These are phyloP conservation scores for Ictidomys tridecemlineatus DNA, from an alignment of 2,113 vertebrate genomes.

Conservation along the genomic window DNA sequence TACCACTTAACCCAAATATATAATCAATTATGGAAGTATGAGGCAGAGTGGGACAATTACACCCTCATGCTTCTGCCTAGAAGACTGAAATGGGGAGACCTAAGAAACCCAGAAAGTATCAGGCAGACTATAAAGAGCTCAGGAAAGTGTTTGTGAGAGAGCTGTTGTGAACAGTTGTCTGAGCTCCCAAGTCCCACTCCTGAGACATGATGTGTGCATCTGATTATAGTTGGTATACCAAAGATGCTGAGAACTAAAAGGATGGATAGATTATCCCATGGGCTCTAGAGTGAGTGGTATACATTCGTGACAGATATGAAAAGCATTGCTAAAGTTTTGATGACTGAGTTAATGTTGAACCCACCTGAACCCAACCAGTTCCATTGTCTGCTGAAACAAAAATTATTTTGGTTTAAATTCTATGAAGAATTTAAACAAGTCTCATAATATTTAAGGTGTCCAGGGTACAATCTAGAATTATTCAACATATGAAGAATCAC, in stretches of 20 bases:
- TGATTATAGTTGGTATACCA: not conserved
- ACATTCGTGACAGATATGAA: not conserved
- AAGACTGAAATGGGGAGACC: not conserved
- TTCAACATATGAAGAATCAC: not conserved
- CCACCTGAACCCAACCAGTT: not conserved
- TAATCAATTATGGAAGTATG: not conserved
- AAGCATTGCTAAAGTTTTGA: not conserved
- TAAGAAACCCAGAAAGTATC: not conserved
- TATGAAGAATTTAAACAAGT: not conserved
- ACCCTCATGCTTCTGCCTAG: not conserved
- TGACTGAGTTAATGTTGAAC: not conserved
- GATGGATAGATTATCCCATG: not conserved
- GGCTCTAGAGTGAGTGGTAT: not conserved
- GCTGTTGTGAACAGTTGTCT: not conserved
- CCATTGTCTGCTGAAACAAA: not conserved
- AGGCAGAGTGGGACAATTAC: not conserved
- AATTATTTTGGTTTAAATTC: not conserved
- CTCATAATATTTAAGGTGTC: slow-evolving; percentile 9
- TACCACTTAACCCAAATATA: not conserved
- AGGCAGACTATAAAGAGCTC: not conserved
- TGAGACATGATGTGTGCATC: not conserved
- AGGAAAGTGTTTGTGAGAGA: not conserved
- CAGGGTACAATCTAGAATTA: not conserved
- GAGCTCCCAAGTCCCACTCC: not conserved
- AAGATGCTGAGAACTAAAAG: not conserved